phyloP scores from a whole-genome alignment of 2,888 invertebrate genomes.

The Brenthis daphne region DNA sequence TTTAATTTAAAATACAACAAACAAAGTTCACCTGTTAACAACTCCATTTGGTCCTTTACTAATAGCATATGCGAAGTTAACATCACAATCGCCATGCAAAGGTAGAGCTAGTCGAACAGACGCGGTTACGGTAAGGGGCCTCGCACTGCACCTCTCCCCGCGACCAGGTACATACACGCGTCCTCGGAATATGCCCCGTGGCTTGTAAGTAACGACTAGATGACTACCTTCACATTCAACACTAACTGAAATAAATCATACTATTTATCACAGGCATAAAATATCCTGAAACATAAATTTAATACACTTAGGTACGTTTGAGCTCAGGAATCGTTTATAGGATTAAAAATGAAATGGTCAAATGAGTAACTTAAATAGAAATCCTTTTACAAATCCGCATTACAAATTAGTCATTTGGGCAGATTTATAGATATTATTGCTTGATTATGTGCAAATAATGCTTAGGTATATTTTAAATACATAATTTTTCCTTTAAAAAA shows the following conservation, averaged over 20 bases:
- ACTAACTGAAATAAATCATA: conserved; percentile 82
- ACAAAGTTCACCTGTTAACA: conserved; percentile 69
- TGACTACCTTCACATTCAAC: conserved; percentile 89
- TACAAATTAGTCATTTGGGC: too few species aligned
- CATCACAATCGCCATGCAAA: conserved; percentile 81
- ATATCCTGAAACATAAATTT: not conserved
- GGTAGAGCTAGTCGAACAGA: conserved; percentile 83
- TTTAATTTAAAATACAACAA: not conserved
- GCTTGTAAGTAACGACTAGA: conserved; percentile 86
- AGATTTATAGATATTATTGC: too few species aligned
- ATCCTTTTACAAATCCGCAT: too few species aligned
- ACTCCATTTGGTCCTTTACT: conserved; percentile 67
- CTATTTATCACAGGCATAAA: not conserved
- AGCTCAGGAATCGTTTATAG: too few species aligned
- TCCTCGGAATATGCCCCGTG: conserved; percentile 85
- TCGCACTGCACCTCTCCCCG: conserved; percentile 86
- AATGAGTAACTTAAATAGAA: too few species aligned
- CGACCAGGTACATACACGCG: conserved; percentile 91
- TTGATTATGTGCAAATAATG: too few species aligned
- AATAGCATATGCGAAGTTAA: conserved; percentile 80
- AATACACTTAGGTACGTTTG: not conserved
- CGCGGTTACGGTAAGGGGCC: conserved; percentile 70
- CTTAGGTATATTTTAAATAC: too few species aligned
- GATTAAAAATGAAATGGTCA: too few species aligned
- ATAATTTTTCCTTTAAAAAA: too few species aligned